Evolutionary conservation across 2,888 invertebrate genomes (phyloP), one percentile per base, ranked within the genome.

Genomic region (Spodoptera picta): DNA sequence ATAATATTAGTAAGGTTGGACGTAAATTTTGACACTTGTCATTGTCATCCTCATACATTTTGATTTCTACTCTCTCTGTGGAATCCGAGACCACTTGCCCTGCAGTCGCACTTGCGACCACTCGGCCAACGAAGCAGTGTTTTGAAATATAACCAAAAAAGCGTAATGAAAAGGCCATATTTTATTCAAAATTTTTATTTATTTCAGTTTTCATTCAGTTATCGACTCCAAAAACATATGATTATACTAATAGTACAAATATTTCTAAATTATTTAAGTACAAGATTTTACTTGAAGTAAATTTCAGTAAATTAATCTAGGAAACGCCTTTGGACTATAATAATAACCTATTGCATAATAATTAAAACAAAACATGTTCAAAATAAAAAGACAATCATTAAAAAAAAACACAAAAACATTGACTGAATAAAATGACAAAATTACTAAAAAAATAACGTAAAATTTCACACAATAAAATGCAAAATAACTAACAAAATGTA

Each of bases 301-400:
- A 42, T 49, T 65, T 64, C 58, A 52, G 65, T 71, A 64, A 79
- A 71, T 57, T 53, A 67, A 48, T 60, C 60, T 77, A 55, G 57
- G 31, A 47, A 44, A 69, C 66, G 73, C 73, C 76, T 77, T 79
- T 76, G 76, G 79, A 75, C 62, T 77, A 56, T 45, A 3, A 27
- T 27, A 27, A 66, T 53, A 46, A 65, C 58, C 58, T 53, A 68
- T 47, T 58, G 62, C 23, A 44, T 52, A 46, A 14, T 60, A 57
- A 48, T 51, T 43, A 57, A 27, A 60, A 60, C 49, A 42, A 19
- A 12, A 19, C 2, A 1, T 11, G 24, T 2, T 49, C 52, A 50
- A 23, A 44, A 46, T 31, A 59, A 14, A 10, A 27, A 11, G 27
- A 36, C 1, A 24, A 47, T 7, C 1, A 23, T 48, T 42, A 11